A percentile compares a stretch with the other conserved stretches of the same genome.
Evolutionary conservation across 2,113 vertebrate species (phyloP).

Genomic region (Alexandromys fortis): DNA sequence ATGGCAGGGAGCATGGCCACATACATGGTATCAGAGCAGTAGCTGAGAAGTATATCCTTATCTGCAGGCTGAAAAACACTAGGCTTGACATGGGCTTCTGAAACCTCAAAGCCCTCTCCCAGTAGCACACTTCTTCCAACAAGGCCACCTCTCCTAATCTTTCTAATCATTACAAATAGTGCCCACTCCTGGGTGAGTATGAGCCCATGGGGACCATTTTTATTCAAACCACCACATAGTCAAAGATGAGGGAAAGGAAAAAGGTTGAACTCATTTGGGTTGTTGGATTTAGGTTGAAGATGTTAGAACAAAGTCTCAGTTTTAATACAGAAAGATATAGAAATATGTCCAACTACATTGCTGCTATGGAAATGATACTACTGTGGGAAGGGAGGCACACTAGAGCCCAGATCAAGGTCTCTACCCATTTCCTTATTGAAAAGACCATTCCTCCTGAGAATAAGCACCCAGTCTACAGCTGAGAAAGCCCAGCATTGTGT

Average conservation of each 20-base stretch:
- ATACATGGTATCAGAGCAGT: not conserved
- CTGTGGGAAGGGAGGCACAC: not conserved
- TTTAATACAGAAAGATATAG: not conserved
- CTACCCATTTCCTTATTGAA: not conserved
- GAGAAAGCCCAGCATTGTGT: not conserved
- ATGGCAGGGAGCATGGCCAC: not conserved
- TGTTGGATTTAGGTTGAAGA: not conserved
- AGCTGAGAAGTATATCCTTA: not conserved
- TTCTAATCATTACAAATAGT: not conserved
- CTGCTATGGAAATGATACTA: not conserved
- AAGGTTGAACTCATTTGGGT: not conserved
- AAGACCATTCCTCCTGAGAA: not conserved
- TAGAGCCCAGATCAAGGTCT: not conserved
- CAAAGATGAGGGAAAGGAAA: not conserved
- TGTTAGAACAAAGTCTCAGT: not conserved
- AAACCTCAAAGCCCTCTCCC: not conserved
- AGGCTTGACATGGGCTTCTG: not conserved
- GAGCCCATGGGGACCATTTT: not conserved
- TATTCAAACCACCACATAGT: not conserved
- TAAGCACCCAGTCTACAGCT: not conserved
- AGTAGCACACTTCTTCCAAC: not conserved
- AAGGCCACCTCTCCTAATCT: not conserved
- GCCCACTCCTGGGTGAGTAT: not conserved
- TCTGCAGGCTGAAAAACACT: not conserved
- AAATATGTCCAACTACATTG: not conserved